These are phyloP conservation scores for Capitulum mitella DNA, from an alignment of 2,888 invertebrate genomes.

Conservation along the genomic window DNA sequence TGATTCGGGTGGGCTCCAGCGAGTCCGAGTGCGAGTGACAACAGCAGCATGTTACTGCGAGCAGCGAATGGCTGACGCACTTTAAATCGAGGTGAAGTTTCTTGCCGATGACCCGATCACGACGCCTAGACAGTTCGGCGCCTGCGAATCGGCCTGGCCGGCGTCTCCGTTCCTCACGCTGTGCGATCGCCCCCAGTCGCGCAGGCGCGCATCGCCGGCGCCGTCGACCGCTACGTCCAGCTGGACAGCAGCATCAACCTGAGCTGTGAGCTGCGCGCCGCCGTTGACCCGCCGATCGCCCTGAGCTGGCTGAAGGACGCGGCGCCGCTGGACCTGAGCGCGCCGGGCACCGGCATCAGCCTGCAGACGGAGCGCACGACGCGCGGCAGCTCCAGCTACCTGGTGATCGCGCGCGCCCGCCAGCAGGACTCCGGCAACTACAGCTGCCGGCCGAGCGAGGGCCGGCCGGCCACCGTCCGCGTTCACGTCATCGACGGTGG, in stretches of 20 bases:
- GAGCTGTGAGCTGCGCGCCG: background rate
- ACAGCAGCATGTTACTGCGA: too few species aligned
- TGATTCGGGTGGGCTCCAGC: too few species aligned
- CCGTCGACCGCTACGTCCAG: background rate
- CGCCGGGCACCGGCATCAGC: background rate
- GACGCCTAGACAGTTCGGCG: too few species aligned
- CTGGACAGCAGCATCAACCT: constrained; percentile 24
- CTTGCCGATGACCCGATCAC: too few species aligned
- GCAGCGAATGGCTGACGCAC: too few species aligned
- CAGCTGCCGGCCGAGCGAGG: constrained; percentile 24
- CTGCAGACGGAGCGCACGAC: background rate
- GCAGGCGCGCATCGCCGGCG: background rate
- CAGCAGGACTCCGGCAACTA: background rate
- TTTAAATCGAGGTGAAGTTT: too few species aligned
- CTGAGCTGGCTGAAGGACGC: background rate
- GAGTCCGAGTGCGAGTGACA: too few species aligned
- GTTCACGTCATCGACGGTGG: background rate
- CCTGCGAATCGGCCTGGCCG: too few species aligned
- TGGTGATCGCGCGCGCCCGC: background rate
- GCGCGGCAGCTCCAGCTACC: background rate
- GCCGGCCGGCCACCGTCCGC: background rate
- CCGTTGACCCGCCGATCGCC: background rate
- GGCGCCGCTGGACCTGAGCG: background rate
- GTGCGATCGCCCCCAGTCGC: background rate
- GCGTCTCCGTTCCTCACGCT: too few species aligned